Evolutionary conservation across 2,113 vertebrate species (phyloP).

Genomic region (Rhinopithecus roxellana): DNA sequence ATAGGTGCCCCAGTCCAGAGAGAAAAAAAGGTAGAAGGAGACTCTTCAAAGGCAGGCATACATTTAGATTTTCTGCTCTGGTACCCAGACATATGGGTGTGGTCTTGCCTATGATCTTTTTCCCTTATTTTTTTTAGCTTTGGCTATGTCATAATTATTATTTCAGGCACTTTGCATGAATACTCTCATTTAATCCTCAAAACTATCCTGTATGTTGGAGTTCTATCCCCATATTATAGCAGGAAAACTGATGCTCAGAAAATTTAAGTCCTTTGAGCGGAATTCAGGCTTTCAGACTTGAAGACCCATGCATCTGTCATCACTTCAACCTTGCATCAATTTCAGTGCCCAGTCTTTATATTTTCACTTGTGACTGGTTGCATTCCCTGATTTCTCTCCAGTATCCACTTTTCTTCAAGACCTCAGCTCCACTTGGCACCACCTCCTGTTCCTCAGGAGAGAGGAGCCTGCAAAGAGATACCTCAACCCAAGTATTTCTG

Average conservation of each 20-base stretch:
- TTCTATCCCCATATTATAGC: neutral
- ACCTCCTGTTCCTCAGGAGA: no score
- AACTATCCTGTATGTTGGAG: neutral
- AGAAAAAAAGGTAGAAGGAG: neutral
- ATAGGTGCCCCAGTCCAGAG: fast-evolving
- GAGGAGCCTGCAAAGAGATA: neutral
- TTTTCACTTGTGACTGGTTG: neutral
- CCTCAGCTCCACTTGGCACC: fast-evolving
- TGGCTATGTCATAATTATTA: fast-evolving
- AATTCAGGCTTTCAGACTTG: neutral
- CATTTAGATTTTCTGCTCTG: neutral
- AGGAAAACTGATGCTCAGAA: neutral
- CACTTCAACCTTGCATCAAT: neutral
- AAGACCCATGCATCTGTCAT: neutral
- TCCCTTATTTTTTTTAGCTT: neutral
- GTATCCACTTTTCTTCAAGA: neutral
- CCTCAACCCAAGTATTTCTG: fast-evolving
- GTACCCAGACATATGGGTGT: no score
- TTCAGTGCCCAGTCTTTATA: neutral
- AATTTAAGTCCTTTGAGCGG: neutral
- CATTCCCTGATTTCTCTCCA: neutral
- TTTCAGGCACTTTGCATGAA: fast-evolving
- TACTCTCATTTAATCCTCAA: neutral
- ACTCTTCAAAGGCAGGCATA: fast-evolving
- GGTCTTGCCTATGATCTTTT: fast-evolving